A percentile compares a stretch with the other conserved stretches of the same genome.
These are phyloP conservation scores for Ageneiosus marmoratus DNA, from an alignment of 2,113 vertebrate genomes.

Conservation along the genomic window DNA sequence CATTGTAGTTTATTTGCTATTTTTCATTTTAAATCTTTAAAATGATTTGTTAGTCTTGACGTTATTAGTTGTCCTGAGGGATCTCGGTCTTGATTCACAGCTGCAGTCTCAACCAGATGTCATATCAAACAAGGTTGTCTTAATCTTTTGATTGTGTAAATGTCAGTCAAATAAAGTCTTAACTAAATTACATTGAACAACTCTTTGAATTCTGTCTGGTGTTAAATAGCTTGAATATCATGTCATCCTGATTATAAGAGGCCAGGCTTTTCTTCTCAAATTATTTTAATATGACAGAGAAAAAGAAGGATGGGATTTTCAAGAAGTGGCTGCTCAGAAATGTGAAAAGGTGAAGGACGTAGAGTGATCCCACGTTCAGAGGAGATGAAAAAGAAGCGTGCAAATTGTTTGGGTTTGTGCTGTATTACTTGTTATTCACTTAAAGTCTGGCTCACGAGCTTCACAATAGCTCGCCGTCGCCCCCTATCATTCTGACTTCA, in stretches of 20 bases:
- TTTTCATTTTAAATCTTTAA: not conserved
- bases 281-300: conserved; percentile 67
- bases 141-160: not conserved
- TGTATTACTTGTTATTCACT: conserved; percentile 53
- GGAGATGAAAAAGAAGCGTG: conserved; percentile 68
- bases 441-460: not conserved
- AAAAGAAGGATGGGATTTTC: conserved; percentile 56
- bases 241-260: conserved; percentile 35
- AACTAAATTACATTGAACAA: not conserved
- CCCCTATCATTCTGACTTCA: conserved; percentile 62
- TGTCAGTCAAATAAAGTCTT: not conserved
- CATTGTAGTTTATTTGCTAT: no score
- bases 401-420: conserved; percentile 61
- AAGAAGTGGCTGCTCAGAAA: conserved; percentile 71
- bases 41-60: not conserved
- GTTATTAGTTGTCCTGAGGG: not conserved
- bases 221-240: not conserved
- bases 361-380: conserved; percentile 52
- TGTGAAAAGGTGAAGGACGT: conserved; percentile 58
- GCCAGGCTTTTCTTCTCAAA: conserved; percentile 59
- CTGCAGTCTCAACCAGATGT: not conserved
- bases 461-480: conserved; percentile 68
- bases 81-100: not conserved
- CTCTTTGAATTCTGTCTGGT: not conserved
- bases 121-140: not conserved